Percentiles rank a stretch among this genome's conserved stretches.
Evolutionary conservation across 2,113 vertebrate genomes (phyloP).

Genomic region (Sapajus apella): DNA sequence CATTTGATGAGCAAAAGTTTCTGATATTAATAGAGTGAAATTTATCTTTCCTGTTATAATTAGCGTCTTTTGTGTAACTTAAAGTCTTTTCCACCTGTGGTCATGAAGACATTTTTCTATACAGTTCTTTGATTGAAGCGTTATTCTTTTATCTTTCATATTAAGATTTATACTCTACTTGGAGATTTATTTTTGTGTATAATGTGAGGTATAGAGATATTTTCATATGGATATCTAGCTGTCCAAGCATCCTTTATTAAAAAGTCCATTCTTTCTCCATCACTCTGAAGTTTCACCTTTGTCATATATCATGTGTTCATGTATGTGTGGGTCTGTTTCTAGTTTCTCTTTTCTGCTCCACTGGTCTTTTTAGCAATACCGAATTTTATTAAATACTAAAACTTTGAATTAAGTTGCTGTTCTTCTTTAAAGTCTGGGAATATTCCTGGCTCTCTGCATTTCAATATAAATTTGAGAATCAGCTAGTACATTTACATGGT

Average conservation of each 20-base stretch:
- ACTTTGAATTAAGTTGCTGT: background rate
- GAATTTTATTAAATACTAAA: background rate
- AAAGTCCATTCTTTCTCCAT: background rate
- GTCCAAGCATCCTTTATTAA: background rate
- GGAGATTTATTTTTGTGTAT: background rate
- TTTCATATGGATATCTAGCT: slow-evolving; percentile 7
- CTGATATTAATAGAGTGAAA: background rate
- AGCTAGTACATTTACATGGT: background rate
- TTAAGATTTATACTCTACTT: slow-evolving; percentile 24
- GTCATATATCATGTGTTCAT: background rate
- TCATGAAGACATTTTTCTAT: slow-evolving; percentile 25
- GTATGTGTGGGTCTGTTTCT: background rate
- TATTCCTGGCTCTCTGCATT: slow-evolving; percentile 39
- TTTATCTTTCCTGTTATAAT: slow-evolving; percentile 14
- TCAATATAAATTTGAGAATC: slow-evolving; percentile 26
- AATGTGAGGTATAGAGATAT: background rate
- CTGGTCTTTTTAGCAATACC: background rate
- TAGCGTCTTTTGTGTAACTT: background rate
- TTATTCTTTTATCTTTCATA: slow-evolving; percentile 34
- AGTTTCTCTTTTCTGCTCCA: background rate
- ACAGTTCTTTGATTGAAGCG: background rate
- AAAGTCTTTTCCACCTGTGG: background rate
- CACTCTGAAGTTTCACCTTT: background rate
- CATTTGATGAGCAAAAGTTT: slow-evolving; percentile 13
- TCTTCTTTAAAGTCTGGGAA: background rate